phyloP scores from a whole-genome alignment of 1,140 invertebrate genomes.

The Lysiphlebus fabarum region DNA sequence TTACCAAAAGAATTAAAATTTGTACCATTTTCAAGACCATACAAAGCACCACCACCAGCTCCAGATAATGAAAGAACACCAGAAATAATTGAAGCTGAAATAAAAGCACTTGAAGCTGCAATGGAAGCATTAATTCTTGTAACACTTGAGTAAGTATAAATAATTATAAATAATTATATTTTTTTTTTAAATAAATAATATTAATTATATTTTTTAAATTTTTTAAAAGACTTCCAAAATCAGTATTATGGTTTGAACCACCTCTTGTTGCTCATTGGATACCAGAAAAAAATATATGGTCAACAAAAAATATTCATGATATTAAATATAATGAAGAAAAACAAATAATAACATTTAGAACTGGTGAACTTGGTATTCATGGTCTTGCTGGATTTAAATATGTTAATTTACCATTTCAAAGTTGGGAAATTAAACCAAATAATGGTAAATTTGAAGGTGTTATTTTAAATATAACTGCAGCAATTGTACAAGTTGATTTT shows the following conservation, averaged over 20 bases:
- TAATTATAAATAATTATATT: background rate
- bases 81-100: constrained; percentile 77
- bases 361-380: constrained; percentile 70
- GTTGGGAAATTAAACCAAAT: constrained; percentile 78
- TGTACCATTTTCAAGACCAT: constrained; percentile 67
- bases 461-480: constrained; percentile 63
- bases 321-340: constrained; percentile 82
- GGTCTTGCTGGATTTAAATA: constrained; percentile 72
- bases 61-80: constrained; percentile 67
- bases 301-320: constrained; percentile 73
- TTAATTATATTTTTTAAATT: constrained; percentile 8
- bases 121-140: constrained; percentile 70
- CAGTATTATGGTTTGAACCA: constrained; percentile 79
- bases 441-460: constrained; percentile 54
- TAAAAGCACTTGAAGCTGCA: constrained; percentile 69
- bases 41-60: constrained; percentile 65
- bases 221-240: constrained; percentile 66
- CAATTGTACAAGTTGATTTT: constrained; percentile 69
- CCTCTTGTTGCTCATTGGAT: constrained; percentile 79
- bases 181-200: constrained; percentile 1
- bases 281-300: constrained; percentile 61
- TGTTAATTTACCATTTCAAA: constrained; percentile 79
- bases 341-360: constrained; percentile 70
- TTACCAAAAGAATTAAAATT: constrained; percentile 64
- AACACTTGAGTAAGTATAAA: constrained; percentile 61